Evolutionary conservation across 2,113 vertebrate species (phyloP).

Genomic region (Protomyctophum bolini): DNA sequence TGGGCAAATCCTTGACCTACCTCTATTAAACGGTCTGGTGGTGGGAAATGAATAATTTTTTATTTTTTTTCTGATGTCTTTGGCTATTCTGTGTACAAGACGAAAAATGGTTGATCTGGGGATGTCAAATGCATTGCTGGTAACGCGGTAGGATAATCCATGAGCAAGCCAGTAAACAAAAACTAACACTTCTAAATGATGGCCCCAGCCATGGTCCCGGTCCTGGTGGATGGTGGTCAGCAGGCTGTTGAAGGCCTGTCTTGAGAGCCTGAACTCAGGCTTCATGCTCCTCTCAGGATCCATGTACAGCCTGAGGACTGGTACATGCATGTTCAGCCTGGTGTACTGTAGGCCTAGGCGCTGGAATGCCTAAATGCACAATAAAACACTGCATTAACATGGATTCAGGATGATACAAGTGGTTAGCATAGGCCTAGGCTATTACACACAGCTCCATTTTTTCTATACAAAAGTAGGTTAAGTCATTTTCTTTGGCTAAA

Average conservation of each 20-base stretch:
- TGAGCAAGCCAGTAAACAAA: slow-evolving; percentile 18
- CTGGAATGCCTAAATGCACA: no score
- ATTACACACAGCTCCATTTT: no score
- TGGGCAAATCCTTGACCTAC: slow-evolving; percentile 4
- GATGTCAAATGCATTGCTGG: neutral
- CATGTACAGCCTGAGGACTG: slow-evolving; percentile 2
- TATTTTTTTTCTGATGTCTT: neutral
- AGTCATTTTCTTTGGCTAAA: no score
- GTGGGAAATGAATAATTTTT: slow-evolving; percentile 8
- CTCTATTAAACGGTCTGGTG: slow-evolving; percentile 5
- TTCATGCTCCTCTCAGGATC: neutral
- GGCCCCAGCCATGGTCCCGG: neutral
- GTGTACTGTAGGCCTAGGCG: neutral
- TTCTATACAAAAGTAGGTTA: no score
- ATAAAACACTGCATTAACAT: no score
- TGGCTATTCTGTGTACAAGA: slow-evolving; percentile 6
- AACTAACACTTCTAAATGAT: neutral
- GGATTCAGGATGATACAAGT: no score
- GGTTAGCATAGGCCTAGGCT: no score
- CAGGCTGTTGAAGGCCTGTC: slow-evolving; percentile 2
- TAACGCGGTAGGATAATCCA: neutral
- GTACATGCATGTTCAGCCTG: neutral
- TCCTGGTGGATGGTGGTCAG: neutral
- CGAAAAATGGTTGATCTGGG: slow-evolving; percentile 11
- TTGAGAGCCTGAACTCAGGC: neutral